Evolutionary conservation across 2,888 invertebrate species (phyloP).

Genomic region (Lithophane ornitopus): DNA sequence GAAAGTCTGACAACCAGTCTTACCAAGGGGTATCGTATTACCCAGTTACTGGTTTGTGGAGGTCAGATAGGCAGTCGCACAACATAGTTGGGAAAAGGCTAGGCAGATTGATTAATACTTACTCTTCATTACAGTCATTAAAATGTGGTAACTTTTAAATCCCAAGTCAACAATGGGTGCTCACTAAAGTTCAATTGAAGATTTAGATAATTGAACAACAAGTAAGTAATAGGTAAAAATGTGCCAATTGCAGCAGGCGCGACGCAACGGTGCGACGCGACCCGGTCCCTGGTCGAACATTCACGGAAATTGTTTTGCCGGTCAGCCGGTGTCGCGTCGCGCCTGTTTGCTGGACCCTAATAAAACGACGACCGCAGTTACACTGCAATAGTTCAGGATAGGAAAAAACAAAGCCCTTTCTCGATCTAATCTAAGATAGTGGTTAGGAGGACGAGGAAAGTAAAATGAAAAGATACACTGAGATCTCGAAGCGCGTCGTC

Average conservation of each 20-base stretch:
- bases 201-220: neutral
- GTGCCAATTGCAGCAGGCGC: neutral
- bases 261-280: too few relatives aligned
- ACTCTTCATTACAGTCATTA: constrained; percentile 4
- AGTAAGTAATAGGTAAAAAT: neutral
- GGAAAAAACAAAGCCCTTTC: neutral
- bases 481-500: neutral
- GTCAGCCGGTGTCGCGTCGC: too few relatives aligned
- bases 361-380: neutral
- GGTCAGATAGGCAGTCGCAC: too few relatives aligned
- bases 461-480: neutral
- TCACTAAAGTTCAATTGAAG: neutral
- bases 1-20: too few relatives aligned
- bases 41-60: too few relatives aligned
- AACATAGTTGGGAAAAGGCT: too few relatives aligned
- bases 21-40: too few relatives aligned
- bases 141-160: constrained; percentile 19
- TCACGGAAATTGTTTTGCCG: too few relatives aligned
- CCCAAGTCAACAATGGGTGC: constrained; percentile 20
- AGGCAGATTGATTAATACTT: too few relatives aligned
- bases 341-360: too few relatives aligned
- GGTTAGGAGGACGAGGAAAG: neutral
- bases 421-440: neutral
- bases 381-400: neutral
- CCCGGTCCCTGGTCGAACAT: too few relatives aligned